These are phyloP conservation scores for Latrodectus hesperus DNA, from an alignment of 2,888 invertebrate species.

Conservation along the genomic window DNA sequence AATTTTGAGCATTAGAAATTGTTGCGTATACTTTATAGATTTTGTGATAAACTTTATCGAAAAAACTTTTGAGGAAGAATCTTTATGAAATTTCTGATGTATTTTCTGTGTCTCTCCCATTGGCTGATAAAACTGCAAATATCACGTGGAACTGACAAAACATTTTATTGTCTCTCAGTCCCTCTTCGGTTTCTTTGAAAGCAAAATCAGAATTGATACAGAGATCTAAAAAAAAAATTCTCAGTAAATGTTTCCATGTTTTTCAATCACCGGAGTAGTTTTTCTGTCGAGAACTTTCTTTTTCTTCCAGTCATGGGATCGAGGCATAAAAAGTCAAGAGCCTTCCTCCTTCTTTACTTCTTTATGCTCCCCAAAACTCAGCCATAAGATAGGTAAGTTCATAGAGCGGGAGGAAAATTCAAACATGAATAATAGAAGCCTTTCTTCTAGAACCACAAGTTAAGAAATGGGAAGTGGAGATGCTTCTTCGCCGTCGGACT, in stretches of 20 bases:
- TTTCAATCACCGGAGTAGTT: slow-evolving; percentile 55
- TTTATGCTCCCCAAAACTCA: slow-evolving; percentile 21
- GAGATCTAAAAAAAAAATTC: not conserved
- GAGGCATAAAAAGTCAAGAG: slow-evolving; percentile 46
- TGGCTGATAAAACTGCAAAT: not conserved
- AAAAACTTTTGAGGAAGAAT: no score
- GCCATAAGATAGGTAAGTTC: slow-evolving; percentile 6
- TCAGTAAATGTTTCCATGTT: slow-evolving; percentile 35
- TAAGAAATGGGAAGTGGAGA: not conserved
- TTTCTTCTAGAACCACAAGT: slow-evolving; percentile 30
- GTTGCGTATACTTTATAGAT: no score
- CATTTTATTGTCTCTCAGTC: slow-evolving; percentile 34
- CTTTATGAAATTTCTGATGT: no score
- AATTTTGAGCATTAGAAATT: no score
- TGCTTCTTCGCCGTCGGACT: not conserved
- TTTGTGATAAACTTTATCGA: no score
- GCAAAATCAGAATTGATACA: no score
- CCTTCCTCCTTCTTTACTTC: slow-evolving; percentile 10
- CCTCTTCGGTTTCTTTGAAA: slow-evolving; percentile 10
- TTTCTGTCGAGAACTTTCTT: slow-evolving; percentile 42
- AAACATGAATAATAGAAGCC: slow-evolving; percentile 55
- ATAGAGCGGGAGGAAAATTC: slow-evolving; percentile 25
- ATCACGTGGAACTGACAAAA: slow-evolving; percentile 37
- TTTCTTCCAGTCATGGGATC: slow-evolving; percentile 11
- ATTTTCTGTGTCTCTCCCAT: not conserved